Conservation (phyloP, 30 jellyfish, hydroid and myxozoan species). For the Nemopilema nomurai region DNA sequence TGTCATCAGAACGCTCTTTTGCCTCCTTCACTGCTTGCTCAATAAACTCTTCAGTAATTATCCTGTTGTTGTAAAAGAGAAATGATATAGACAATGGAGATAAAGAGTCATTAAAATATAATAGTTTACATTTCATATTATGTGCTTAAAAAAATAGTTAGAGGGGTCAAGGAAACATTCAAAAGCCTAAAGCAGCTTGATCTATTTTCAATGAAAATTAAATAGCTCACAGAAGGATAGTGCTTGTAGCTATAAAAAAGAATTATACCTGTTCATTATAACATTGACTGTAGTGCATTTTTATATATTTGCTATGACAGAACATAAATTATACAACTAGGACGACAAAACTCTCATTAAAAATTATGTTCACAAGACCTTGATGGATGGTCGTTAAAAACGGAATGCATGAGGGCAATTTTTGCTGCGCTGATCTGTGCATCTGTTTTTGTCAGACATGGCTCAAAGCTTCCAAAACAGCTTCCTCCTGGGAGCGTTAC, state of each 20-base stretch:
- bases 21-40: conserved; percentile 75
- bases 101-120: too few species aligned
- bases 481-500: conserved; percentile 81
- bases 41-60: conserved; percentile 65
- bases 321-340: background rate
- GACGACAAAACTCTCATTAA: background rate
- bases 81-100: background rate
- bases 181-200: too few species aligned
- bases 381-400: conserved; percentile 73
- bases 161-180: too few species aligned
- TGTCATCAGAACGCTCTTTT: conserved; percentile 6
- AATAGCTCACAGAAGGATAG: too few species aligned
- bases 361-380: conserved; percentile 35
- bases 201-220: too few species aligned
- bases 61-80: conserved; percentile 8
- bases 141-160: too few species aligned
- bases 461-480: conserved; percentile 76
- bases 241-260: too few species aligned
- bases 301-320: too few species aligned
- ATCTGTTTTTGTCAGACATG: conserved; percentile 67
- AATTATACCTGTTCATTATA: too few species aligned
- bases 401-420: conserved; percentile 73
- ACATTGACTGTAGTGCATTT: too few species aligned
- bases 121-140: too few species aligned
- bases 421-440: conserved; percentile 79